Conservation (phyloP, 1,140 invertebrate genomes). For the Drosophila littoralis region DNA sequence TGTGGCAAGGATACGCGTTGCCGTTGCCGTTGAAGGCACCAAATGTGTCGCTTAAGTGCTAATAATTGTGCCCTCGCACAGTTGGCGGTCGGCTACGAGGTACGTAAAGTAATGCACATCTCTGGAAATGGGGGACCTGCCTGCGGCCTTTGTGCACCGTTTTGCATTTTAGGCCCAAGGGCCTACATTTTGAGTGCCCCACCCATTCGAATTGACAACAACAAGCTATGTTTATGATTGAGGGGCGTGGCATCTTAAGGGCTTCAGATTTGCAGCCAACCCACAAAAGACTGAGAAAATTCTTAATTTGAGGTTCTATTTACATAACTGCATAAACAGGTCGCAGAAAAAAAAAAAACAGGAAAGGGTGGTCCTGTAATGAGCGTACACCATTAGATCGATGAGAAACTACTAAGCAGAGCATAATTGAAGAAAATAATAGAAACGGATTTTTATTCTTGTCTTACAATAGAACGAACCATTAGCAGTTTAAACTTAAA, state of each 20-base stretch:
- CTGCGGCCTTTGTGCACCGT: slow-evolving; percentile 30
- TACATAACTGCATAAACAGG: slow-evolving; percentile 34
- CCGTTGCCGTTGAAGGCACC: slow-evolving; percentile 34
- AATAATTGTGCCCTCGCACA: slow-evolving; percentile 78
- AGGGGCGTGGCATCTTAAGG: slow-evolving; percentile 35
- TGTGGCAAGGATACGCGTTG: slow-evolving; percentile 32
- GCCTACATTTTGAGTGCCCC: slow-evolving; percentile 37
- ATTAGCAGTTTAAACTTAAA: too few species aligned
- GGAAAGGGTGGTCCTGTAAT: background rate
- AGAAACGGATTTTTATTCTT: too few species aligned
- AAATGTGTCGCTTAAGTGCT: slow-evolving; percentile 79
- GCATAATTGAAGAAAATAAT: background rate
- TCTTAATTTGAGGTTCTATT: slow-evolving; percentile 39
- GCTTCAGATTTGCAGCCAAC: slow-evolving; percentile 46
- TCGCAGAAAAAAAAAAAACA: slow-evolving; percentile 5
- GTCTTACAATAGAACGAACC: too few species aligned
- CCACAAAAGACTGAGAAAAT: slow-evolving; percentile 12
- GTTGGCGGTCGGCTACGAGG: slow-evolving; percentile 59
- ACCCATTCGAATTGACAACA: slow-evolving; percentile 44
- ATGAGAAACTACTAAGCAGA: background rate
- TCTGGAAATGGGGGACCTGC: slow-evolving; percentile 22
- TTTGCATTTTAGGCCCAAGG: slow-evolving; percentile 16
- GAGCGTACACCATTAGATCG: background rate
- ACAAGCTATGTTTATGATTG: slow-evolving; percentile 37
- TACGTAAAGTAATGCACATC: background rate